Conservation (phyloP, 2,888 invertebrate species). For the Amorpha juglandis region DNA sequence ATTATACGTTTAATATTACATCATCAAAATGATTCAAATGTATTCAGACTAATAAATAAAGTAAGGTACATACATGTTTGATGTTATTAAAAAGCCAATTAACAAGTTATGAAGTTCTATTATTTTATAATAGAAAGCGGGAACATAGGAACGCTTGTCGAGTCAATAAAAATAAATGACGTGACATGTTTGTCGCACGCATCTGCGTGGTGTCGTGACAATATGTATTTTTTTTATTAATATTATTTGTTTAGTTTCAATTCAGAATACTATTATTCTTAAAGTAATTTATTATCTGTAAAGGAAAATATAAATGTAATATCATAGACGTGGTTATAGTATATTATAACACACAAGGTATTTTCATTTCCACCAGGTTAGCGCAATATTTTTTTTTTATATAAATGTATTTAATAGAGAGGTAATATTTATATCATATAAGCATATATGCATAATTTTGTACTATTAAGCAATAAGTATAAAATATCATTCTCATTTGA, state of each 20-base stretch:
- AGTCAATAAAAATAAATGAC: conserved; percentile 55
- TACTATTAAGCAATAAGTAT: background rate
- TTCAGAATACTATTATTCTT: background rate
- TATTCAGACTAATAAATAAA: no score
- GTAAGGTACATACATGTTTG: background rate
- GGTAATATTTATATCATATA: background rate
- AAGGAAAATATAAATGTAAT: no score
- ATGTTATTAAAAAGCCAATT: conserved; percentile 8
- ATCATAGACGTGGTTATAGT: no score
- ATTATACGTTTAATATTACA: no score
- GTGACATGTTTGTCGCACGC: conserved; percentile 34
- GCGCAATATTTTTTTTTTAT: no score
- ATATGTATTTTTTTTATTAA: background rate
- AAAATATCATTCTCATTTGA: conserved; percentile 20
- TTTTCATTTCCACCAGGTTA: no score
- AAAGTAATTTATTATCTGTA: no score
- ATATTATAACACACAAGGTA: no score
- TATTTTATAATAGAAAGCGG: conserved; percentile 22
- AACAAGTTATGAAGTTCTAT: background rate
- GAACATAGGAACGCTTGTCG: conserved; percentile 25
- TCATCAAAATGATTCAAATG: no score
- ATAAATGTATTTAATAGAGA: no score
- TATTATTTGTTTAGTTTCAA: background rate
- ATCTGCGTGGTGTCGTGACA: background rate
- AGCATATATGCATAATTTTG: background rate